A percentile compares a stretch with the other conserved stretches of the same genome.
These are phyloP conservation scores for Bombus consobrinus DNA, from an alignment of 1,140 invertebrate genomes.

Conservation along the genomic window DNA sequence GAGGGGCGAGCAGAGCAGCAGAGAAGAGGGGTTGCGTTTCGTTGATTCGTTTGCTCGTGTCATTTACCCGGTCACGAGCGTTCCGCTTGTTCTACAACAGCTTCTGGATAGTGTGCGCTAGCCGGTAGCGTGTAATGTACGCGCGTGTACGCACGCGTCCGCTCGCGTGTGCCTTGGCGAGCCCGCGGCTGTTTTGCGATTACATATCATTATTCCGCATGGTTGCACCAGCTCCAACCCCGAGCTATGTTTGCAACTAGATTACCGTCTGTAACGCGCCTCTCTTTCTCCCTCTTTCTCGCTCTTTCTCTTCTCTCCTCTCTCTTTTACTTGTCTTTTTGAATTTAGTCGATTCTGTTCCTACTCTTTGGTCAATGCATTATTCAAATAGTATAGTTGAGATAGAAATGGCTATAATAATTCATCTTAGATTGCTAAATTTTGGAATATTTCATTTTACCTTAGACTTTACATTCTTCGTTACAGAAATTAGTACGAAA, in stretches of 20 bases:
- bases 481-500: too few species aligned
- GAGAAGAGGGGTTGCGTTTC: conserved; percentile 1
- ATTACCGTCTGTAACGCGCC: conserved; percentile 67
- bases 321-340: too few species aligned
- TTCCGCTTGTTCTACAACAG: conserved; percentile 44
- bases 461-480: too few species aligned
- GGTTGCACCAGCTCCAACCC: conserved; percentile 75
- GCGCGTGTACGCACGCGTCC: conserved; percentile 11
- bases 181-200: conserved; percentile 73
- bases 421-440: too few species aligned
- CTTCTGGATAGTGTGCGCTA: conserved; percentile 6
- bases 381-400: too few species aligned
- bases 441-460: too few species aligned
- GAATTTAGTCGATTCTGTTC: not conserved
- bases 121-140: conserved; percentile 4
- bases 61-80: conserved; percentile 20
- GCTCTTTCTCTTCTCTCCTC: too few species aligned
- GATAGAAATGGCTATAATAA: too few species aligned
- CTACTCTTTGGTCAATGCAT: not conserved
- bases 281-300: not conserved
- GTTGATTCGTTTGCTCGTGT: conserved; percentile 24
- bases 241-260: conserved; percentile 72
- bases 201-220: conserved; percentile 81
- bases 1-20: not conserved
- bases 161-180: conserved; percentile 31